Base-by-base conservation (phyloP, 1,140 invertebrate genomes). In the Heliothis virescens region DNA sequence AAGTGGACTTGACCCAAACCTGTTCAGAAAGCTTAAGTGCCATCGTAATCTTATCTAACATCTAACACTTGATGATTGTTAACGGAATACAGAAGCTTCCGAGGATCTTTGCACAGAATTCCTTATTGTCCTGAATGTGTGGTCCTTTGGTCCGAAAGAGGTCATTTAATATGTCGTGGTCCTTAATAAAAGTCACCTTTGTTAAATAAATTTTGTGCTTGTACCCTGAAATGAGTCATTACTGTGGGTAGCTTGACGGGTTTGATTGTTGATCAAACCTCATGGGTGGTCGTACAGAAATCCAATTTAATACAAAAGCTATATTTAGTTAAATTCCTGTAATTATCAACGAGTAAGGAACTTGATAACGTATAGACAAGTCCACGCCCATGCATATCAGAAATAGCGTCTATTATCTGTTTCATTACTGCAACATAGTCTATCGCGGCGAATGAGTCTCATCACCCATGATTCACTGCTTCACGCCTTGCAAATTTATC, bases 341-440 rank as follows among this genome's bases (percentile, higher is more conserved):
- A 63, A 76, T 76, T 76, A 76, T 52, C 57, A 26, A 50, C 47
- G 47, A 34, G 12, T 65, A 76, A 65, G 41, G 29, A 15, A 41
- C 41, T 52, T 52, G 26, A 26, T n/a, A 65, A 34, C 60, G 53
- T 76, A 65, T 76, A 76, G 21, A 52, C 57, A 63, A 16, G 53
- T 15, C n/a, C 34, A 63, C 55, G 55, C 55, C 53, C 55, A 74
- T 47, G 34, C 41, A 13, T 50, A 74, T 50, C 41, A 47, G 16
- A 69, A 69, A 69, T 48, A 69, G 57, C 47, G 2, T 76, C 21
- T 65, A 75, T 65, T 63, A 76, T 47, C 18, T 18, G 74, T 76
- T 76, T 65, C 60, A 52, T 75, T 75, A 75, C 48, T 50, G 74
- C 59, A 75, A 76, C 74, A 21, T 63, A 41, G 29, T 26, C 34